Base-by-base conservation (phyloP, 2,888 invertebrate genomes). In the Chorisops tibialis region DNA sequence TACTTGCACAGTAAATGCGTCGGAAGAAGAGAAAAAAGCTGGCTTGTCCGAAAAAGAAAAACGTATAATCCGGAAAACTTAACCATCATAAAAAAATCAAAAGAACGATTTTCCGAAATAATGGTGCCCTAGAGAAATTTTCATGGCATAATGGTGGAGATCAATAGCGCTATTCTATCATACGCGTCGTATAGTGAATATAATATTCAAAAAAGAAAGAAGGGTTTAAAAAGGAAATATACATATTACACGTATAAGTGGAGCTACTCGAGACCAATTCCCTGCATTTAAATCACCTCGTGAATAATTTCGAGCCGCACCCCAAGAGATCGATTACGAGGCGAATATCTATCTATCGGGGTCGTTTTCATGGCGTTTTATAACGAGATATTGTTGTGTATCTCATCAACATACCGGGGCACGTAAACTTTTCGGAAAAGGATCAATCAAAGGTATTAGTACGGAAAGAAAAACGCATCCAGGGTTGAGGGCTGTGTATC, bases 391-490 rank as follows among this genome's bases (percentile, higher is more conserved):
- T 56, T 56, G 43, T 30, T n/a, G 30, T 49, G 56, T 61, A 63
- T 56, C 63, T 63, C 63, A 63, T 63, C 61, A 56, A 59, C 16
- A 48, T 50, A 41, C 61, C 54, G 50, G 49, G 56, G 60, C 63
- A 63, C 63, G 63, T 63, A 63, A 41, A 61, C 49, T 50, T 38
- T 43, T 51, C 37, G 5, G 45, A 30, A 58, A 51, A 49, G 49
- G 56, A 61, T 61, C 63, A 61, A 63, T 63, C 61, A 61, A 50
- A 38, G 54, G 61, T 60, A 56, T 63, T 63, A 56, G 60, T 47
- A 24, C n/a, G 54, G 61, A 54, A 60, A 45, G 24, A 19, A 22
- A 56, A 45, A 43, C 43, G 45, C 45, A 45, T 56, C 43, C 30
- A 35, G 43, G 56, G 45, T 45, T 45, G 45, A 18, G 11, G 43